A percentile compares a stretch with the other conserved stretches of the same genome.
These are phyloP conservation scores for Oryzias celebensis DNA, from an alignment of 2,113 vertebrate genomes.

Conservation along the genomic window DNA sequence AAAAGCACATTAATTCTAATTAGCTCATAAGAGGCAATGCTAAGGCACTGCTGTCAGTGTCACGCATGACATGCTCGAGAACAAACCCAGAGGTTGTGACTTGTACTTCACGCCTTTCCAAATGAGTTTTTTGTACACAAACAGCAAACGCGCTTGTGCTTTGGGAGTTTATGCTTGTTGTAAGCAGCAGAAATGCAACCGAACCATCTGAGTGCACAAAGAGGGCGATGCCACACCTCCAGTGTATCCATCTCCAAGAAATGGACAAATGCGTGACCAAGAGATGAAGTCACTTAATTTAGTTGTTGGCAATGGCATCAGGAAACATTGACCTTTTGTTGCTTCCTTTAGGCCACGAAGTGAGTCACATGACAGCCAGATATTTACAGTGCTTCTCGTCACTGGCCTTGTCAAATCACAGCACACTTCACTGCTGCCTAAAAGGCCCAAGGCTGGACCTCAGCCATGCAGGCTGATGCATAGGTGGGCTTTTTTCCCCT, in stretches of 20 bases:
- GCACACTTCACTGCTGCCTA: conserved; percentile 68
- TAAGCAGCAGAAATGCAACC: conserved; percentile 12
- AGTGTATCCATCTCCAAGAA: conserved; percentile 53
- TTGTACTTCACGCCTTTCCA: conserved; percentile 1
- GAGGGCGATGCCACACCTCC: conserved; percentile 51
- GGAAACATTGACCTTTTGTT: conserved; percentile 73
- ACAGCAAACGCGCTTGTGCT: conserved; percentile 17
- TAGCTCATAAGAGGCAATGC: conserved; percentile 27
- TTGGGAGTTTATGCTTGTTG: conserved; percentile 1
- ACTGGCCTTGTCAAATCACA: conserved; percentile 74
- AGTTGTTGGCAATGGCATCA: conserved; percentile 74
- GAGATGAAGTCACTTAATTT: conserved; percentile 69
- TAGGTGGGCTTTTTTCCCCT: conserved; percentile 50
- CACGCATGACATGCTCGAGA: conserved; percentile 46
- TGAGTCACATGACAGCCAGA: conserved; percentile 74
- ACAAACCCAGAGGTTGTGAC: conserved; percentile 47
- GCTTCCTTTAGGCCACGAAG: conserved; percentile 64
- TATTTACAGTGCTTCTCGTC: conserved; percentile 74
- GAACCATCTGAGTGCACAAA: background rate
- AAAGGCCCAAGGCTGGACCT: conserved; percentile 58
- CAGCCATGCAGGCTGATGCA: conserved; percentile 49
- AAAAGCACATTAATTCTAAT: conserved; percentile 26
- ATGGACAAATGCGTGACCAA: conserved; percentile 54
- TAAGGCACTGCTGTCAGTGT: conserved; percentile 45
- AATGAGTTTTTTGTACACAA: background rate